Evolutionary conservation across 1,140 invertebrate species (phyloP), one percentile per base, ranked within the genome.

Genomic region (roundworm (Caenorhabditis elegans)): DNA sequence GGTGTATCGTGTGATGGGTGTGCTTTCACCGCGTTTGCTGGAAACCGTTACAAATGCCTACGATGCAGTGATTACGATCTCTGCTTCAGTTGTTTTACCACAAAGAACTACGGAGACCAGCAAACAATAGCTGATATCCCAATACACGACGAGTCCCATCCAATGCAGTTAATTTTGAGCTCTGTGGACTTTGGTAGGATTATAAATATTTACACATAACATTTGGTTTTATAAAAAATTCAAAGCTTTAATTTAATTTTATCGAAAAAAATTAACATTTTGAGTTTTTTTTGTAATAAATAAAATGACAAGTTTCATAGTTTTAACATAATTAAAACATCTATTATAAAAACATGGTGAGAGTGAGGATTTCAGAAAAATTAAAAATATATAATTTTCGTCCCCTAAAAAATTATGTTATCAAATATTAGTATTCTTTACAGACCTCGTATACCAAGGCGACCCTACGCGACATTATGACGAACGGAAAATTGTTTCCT

Each of bases 1-100:
- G 82, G 82, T 24, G 82, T 83, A 13, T 83, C 82, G 1, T 83
- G 82, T 28, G 82, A 83, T 22, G 82, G 82, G 11, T 83, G 82
- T n/a, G 34, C n/a, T 13, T 17, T 34, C 3, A 78, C 39, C 6
- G 65, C 53, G n/a, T 83, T 83, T 24, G 4, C 11, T 11, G 82
- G 82, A 28, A 79, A 79, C 24, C 82, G 82, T 6, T 83, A 79
- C 39, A 83, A 83, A 78, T 83, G 82, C 28, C 75, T 83, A 17
- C 26, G 82, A 22, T 83, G 82, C 55, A 22, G 19, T 26, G 82
- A 83, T 31, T 83, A 65, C 36, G 82, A 83, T 28, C 77, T 83
- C 1, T 83, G 82, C 24, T 49, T 82, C 22, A 15, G 5, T 0
- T 78, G 76, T 36, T 78, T 24, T 28, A 39, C 46, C 17, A 34